phyloP scores from a whole-genome alignment of 2,113 vertebrate genomes.

The Lucifuga dentata region DNA sequence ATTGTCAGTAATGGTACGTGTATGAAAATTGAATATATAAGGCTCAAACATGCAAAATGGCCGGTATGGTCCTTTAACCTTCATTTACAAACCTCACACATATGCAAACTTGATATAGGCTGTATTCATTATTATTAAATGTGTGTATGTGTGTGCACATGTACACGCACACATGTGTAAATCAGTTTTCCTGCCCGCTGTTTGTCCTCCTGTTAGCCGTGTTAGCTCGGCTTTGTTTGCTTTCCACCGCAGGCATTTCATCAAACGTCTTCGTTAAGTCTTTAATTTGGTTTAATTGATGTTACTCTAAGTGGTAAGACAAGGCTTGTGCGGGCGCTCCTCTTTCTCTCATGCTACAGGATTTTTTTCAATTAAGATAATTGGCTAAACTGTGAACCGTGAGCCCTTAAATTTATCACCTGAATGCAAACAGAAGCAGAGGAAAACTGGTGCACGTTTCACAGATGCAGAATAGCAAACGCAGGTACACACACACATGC shows the following conservation, averaged over 20 bases:
- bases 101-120: background rate
- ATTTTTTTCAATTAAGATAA: slow-evolving; percentile 60
- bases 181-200: too few species aligned
- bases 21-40: too few species aligned
- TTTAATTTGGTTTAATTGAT: slow-evolving; percentile 60
- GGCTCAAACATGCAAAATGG: too few species aligned
- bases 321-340: background rate
- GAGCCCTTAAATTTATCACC: slow-evolving; percentile 31
- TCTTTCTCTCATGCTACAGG: slow-evolving; percentile 25
- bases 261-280: slow-evolving; percentile 34
- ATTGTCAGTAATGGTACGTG: too few species aligned
- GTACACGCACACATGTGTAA: background rate
- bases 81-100: background rate
- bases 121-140: background rate
- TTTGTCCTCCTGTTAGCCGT: slow-evolving; percentile 2
- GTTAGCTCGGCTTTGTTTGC: slow-evolving; percentile 25
- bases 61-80: too few species aligned
- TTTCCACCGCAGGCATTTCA: background rate
- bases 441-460: background rate
- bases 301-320: slow-evolving; percentile 35
- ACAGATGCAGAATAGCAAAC: too few species aligned
- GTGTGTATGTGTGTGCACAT: background rate
- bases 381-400: slow-evolving; percentile 50
- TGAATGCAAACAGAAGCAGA: background rate
- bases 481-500: background rate